These are phyloP conservation scores for Natator depressus DNA, from an alignment of 2,113 vertebrate genomes.

Conservation along the genomic window DNA sequence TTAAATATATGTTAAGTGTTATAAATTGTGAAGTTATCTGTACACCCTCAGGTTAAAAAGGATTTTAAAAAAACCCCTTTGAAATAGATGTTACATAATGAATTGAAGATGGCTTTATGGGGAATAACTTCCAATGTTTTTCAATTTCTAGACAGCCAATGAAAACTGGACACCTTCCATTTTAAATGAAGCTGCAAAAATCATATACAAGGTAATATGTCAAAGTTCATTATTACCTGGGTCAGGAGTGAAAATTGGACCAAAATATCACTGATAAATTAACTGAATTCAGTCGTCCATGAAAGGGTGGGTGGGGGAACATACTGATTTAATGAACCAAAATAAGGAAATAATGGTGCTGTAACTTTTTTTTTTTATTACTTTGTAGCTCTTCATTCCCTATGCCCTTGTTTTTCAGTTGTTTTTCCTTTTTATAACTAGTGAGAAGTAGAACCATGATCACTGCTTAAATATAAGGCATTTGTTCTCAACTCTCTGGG, in stretches of 20 bases:
- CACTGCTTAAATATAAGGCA: not conserved
- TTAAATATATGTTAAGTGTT: not conserved
- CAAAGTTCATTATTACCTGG: not conserved
- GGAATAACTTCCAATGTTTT: slow-evolving; percentile 20
- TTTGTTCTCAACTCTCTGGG: not conserved
- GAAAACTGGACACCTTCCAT: slow-evolving; percentile 92
- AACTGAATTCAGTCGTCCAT: not conserved
- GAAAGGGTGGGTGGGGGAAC: not conserved
- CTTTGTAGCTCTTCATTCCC: not conserved
- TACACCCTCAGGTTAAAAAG: not conserved
- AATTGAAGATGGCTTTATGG: not conserved
- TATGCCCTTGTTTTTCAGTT: not conserved
- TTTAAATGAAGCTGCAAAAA: slow-evolving; percentile 93
- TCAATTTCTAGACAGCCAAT: slow-evolving; percentile 88
- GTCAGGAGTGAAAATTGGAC: not conserved
- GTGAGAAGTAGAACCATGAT: not conserved
- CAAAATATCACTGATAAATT: not conserved
- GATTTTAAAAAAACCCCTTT: not conserved
- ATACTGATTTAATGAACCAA: not conserved
- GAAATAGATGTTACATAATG: not conserved
- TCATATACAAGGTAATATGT: slow-evolving; percentile 93
- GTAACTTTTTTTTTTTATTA: not conserved
- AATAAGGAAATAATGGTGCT: not conserved
- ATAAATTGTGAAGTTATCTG: not conserved
- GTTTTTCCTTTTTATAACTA: not conserved